A percentile compares a stretch with the other conserved stretches of the same genome.
phyloP scores from a whole-genome alignment of 2,797 vertebrate genomes.

The Betta splendens region DNA sequence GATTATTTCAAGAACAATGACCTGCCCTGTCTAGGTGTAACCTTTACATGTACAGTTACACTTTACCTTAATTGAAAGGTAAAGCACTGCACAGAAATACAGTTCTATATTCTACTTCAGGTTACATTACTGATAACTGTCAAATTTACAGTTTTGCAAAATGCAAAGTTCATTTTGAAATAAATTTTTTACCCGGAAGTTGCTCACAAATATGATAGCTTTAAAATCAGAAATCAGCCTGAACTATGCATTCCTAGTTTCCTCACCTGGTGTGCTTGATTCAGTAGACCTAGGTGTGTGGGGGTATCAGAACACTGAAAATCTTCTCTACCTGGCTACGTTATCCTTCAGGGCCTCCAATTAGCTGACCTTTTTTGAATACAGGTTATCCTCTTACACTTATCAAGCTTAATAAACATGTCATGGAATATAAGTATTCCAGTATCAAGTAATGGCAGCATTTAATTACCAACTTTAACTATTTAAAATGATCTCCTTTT shows the following conservation, averaged over 20 bases:
- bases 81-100: neutral
- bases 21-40: neutral
- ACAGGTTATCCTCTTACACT: slow-evolving; percentile 73
- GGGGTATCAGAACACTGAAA: slow-evolving; percentile 51
- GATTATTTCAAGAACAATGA: neutral
- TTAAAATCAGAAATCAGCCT: neutral
- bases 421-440: slow-evolving; percentile 58
- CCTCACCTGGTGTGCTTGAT: slow-evolving; percentile 58
- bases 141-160: neutral
- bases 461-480: too few relatives aligned
- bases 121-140: neutral
- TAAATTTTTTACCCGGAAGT: too few relatives aligned
- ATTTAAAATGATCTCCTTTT: too few relatives aligned
- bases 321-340: slow-evolving; percentile 50
- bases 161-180: neutral
- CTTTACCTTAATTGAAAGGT: neutral
- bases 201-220: neutral
- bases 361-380: slow-evolving; percentile 71
- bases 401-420: slow-evolving; percentile 80
- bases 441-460: too few relatives aligned
- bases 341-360: slow-evolving; percentile 56
- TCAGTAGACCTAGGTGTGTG: slow-evolving; percentile 37
- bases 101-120: neutral
- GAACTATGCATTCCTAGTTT: slow-evolving; percentile 3
- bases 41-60: neutral